Evolutionary conservation across 2,797 vertebrate genomes (phyloP), one percentile per base, ranked within the genome.

Genomic region (Syndactyla subalaris): DNA sequence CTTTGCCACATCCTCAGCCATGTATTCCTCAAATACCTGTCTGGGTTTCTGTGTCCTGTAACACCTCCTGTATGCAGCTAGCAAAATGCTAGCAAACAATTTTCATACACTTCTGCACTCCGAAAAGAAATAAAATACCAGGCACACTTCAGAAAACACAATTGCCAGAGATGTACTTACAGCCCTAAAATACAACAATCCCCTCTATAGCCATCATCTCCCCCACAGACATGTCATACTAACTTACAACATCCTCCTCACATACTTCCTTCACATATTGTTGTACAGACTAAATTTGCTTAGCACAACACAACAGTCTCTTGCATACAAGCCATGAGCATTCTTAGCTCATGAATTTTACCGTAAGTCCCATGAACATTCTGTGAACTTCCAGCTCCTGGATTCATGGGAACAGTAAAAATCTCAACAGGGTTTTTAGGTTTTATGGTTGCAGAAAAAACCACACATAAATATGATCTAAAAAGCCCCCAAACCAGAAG

Each of bases 371-470:
- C 80, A 63, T 59, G 92, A 96, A 95, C 34, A 94, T 90, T 84
- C 63, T 93, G 85, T 94, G 93, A 97, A 94, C 88, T 65, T 95
- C 55, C 66, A 90, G 48, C 71, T 94, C 63, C 67, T 85, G 29
- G n/a, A 79, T 96, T 84, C 93, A 73, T 70, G 92, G 88, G 92
- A 92, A 59, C 83, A 82, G 89, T 96, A 95, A 97, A 93, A 89
- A 87, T 67, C 77, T 94, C 68, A 95, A 39, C 57, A 61, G 49
- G 23, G 29, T 49, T 92, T 95, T 93, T 89, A 93, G 65, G 38
- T 92, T 96, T 97, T 91, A 96, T 92, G 54, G 54, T 65, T 92
- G 20, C 39, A 85, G 87, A 88, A 90, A 75, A 89, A 83, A 7
- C 0, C 24, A 41, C 26, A n/a, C 39, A 88, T 46, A 85, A 96